Evolutionary conservation across 2,888 invertebrate genomes (phyloP), one percentile per base, ranked within the genome.

Genomic region (Dryocosmus kuriphilus): DNA sequence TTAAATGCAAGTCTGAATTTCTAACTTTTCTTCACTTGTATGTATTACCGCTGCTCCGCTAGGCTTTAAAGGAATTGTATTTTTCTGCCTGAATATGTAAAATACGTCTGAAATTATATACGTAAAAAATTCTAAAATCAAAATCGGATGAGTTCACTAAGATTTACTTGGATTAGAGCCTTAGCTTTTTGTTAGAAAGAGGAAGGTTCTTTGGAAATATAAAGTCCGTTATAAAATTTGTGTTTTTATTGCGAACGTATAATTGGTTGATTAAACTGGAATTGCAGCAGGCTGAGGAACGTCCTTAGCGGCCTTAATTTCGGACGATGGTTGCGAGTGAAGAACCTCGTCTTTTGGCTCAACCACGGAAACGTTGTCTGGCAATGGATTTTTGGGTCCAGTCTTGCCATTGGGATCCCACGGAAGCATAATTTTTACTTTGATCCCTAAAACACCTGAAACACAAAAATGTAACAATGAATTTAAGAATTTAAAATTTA

Each of bases 361-460:
- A 79, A 97, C 96, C 86, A 99, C 99, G 88, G 96, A 95, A 85
- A 99, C 98, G 92, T 98, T 97, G 92, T 99, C 99, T 73, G 99
- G 99, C 90, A 99, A 95, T 7, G 99, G 99, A 92, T 96, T 96
- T 94, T 98, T 98, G 84, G 99, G 99, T 76, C 99, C 99, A 89
- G 95, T 97, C 94, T 99, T 99, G 92, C 99, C 99, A 92, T 96
- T 96, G 81, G 98, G 96, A 93, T 99, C 99, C 95, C 98, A 98
- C 61, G 99, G 99, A 93, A 99, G 95, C 99, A 99, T 99, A 92
- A 99, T 99, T 93, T 99, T 99, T 1, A 98, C 97, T 94, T 97
- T 95, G 85, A 94, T 94, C 76, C 95, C 95, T 86, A 96, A 91
- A 4, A 91, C 91, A 82, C 91, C 90, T 90, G 35, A 61, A 76